phyloP scores from a whole-genome alignment of 2,113 vertebrate species.

The pig (Sus scrofa) region DNA sequence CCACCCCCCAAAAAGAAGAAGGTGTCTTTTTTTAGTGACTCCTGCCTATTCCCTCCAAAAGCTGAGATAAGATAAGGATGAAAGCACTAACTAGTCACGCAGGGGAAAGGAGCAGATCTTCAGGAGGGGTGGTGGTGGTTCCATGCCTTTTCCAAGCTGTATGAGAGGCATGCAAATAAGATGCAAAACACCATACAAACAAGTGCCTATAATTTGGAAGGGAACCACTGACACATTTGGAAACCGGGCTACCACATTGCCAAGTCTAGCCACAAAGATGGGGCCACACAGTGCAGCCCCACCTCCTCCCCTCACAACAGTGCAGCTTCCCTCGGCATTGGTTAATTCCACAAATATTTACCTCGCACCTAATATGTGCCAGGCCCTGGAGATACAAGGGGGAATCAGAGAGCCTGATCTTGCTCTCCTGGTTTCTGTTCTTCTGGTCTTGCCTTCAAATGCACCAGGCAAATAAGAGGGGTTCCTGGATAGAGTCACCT shows the following conservation, averaged over 20 bases:
- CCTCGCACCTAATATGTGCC: constrained; percentile 6
- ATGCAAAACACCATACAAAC: constrained; percentile 60
- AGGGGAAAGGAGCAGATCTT: background rate
- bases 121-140: background rate
- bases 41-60: background rate
- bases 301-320: fast-evolving
- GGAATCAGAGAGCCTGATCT: background rate
- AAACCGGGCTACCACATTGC: background rate
- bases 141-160: background rate
- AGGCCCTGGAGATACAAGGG: background rate
- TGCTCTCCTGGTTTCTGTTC: background rate
- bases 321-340: background rate
- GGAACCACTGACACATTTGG: background rate
- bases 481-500: background rate
- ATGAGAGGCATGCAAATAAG: constrained; percentile 68
- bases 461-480: background rate
- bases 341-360: constrained; percentile 1
- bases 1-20: too few species aligned
- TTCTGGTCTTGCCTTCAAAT: background rate
- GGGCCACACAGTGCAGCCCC: too few species aligned
- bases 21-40: background rate
- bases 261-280: background rate
- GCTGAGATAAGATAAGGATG: background rate
- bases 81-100: background rate
- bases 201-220: constrained; percentile 47